A percentile compares a stretch with the other conserved stretches of the same genome.
Conservation (phyloP, 2,113 vertebrate species). For the Cynocephalus volans region DNA sequence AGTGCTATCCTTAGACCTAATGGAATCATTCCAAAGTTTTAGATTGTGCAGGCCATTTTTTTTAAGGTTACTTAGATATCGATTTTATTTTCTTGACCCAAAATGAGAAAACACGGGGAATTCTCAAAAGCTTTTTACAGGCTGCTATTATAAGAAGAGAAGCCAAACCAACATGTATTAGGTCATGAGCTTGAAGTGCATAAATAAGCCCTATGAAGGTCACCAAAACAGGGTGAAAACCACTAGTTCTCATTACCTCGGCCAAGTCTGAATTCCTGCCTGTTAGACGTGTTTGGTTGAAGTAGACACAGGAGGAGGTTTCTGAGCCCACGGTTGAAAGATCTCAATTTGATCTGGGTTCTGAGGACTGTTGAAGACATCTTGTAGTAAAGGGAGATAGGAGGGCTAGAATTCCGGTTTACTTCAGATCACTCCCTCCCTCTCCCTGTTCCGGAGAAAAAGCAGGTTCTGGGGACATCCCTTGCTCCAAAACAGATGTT, state of each 20-base stretch:
- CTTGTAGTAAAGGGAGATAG: conserved; percentile 45
- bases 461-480: conserved; percentile 61
- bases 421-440: not conserved
- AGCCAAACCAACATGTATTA: conserved; percentile 90
- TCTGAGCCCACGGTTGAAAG: conserved; percentile 69
- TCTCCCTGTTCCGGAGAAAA: not conserved
- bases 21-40: conserved; percentile 51
- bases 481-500: conserved; percentile 40
- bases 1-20: not conserved
- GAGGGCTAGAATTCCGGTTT: conserved; percentile 4
- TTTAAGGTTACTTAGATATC: conserved; percentile 88
- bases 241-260: conserved; percentile 84
- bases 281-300: conserved; percentile 81
- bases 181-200: conserved; percentile 89
- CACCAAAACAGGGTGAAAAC: conserved; percentile 88
- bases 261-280: conserved; percentile 88
- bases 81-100: conserved; percentile 90
- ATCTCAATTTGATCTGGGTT: conserved; percentile 59
- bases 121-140: conserved; percentile 91
- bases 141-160: conserved; percentile 89
- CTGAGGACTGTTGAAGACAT: conserved; percentile 35
- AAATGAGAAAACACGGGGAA: conserved; percentile 90
- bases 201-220: conserved; percentile 89
- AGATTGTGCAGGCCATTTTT: conserved; percentile 65
- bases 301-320: conserved; percentile 67